phyloP scores from a whole-genome alignment of 2,113 vertebrate species.

The Entomyzon cyanotis region DNA sequence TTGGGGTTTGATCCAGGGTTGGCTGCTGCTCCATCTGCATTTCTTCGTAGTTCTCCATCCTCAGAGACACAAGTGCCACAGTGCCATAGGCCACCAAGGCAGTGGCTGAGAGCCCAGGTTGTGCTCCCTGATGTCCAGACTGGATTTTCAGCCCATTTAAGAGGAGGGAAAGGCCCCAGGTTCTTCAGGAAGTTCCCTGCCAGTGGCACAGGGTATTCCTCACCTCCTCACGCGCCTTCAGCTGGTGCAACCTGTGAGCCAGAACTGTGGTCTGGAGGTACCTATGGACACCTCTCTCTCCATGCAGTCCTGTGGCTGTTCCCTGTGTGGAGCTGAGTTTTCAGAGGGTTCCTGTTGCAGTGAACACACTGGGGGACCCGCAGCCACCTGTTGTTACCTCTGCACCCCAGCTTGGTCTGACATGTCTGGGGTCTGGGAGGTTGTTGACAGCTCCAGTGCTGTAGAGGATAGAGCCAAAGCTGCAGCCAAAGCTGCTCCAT shows the following conservation, averaged over 20 bases:
- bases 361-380: accelerated
- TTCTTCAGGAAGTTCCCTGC: not conserved
- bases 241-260: not conserved
- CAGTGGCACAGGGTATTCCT: not conserved
- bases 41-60: not conserved
- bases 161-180: not conserved
- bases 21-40: not conserved
- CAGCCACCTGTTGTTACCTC: accelerated
- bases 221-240: not conserved
- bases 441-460: not conserved
- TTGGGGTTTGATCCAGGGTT: not conserved
- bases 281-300: not conserved
- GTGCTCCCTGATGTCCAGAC: not conserved
- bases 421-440: accelerated
- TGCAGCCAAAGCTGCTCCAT: not conserved
- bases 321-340: not conserved
- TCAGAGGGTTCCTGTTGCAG: not conserved
- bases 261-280: accelerated
- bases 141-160: not conserved
- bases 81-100: not conserved
- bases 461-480: not conserved
- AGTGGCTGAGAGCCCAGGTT: not conserved
- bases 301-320: not conserved
- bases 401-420: not conserved
- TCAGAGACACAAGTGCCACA: accelerated